Evolutionary conservation across 2,888 invertebrate species (phyloP), one percentile per base, ranked within the genome.

Genomic region (Torymus tubicola): DNA sequence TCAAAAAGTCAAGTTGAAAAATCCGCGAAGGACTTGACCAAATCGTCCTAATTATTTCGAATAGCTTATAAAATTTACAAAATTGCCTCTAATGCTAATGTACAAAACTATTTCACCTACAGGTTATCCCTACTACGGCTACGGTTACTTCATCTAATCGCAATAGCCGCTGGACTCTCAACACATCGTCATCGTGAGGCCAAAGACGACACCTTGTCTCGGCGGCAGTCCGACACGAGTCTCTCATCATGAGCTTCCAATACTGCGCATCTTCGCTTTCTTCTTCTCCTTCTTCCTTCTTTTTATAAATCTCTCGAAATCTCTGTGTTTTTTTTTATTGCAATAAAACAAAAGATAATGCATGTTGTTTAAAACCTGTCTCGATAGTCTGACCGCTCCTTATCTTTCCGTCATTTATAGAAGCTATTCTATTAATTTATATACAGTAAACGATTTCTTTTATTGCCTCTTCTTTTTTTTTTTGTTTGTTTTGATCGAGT

Each of bases 121-220:
- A 87, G 87, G 87, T 58, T 87, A 85, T 72, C 86, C 86, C 0
- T 83, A 75, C 55, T 84, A 85, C 18, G 88, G 87, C 63, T 86
- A 82, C 24, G 31, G 31, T 31, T 80, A 78, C 63, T 74, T 24
- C 42, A 3, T 77, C 50, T 82, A 77, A 80, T 5, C 13, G 31
- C 50, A 60, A 63, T 18, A 14, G 12, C 14, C 58, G 21, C 13
- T 18, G 55, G 63, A 24, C 52, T 16, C 24, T 12, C 57, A 52
- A 64, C 61, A n/a, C 16, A 16, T 63, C 67, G 50, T 78, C 18
- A 53, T 63, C 42, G 60, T 3, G 53, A 76, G 60, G 21, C 57
- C 68, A 69, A 79, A 69, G 60, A 31, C 31, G 31, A 31, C 4
- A 31, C 31, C 31, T 31, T 52, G 55, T 31, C 60, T 71, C 77